Percentiles rank a stretch among this genome's conserved stretches.
These are phyloP conservation scores for Megaceryle maxima DNA, from an alignment of 2,113 vertebrate genomes.

Conservation along the genomic window DNA sequence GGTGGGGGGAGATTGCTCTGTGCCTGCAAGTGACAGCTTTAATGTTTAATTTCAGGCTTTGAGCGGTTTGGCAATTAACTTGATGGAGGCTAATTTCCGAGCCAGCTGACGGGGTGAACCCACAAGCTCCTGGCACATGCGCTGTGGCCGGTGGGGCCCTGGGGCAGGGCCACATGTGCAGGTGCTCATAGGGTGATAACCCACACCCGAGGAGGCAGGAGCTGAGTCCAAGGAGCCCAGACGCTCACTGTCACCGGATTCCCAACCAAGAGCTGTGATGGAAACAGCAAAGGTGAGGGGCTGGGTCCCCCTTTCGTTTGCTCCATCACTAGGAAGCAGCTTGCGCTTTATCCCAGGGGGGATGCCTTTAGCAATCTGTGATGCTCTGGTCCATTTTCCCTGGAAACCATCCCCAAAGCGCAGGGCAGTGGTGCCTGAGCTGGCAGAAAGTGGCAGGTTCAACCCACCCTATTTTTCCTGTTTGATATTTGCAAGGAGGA, in stretches of 20 bases:
- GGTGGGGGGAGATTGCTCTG: neutral
- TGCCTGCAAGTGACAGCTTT: neutral
- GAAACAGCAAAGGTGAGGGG: neutral
- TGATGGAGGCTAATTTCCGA: conserved; percentile 37
- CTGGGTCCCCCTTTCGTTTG: neutral
- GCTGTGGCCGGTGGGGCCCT: neutral
- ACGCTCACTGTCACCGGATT: fast-evolving
- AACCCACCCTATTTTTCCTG: no score
- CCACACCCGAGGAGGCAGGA: fast-evolving
- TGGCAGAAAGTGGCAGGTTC: neutral
- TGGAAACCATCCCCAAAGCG: neutral
- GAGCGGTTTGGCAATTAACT: conserved; percentile 35
- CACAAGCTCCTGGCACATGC: neutral
- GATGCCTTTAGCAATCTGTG: neutral
- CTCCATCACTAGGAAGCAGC: fast-evolving
- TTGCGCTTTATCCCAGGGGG: neutral
- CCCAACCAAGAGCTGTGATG: fast-evolving
- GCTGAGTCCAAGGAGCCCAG: neutral
- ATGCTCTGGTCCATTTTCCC: neutral
- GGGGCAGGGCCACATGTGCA: fast-evolving
- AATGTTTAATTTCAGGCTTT: conserved; percentile 31
- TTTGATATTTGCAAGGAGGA: neutral
- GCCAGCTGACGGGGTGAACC: conserved; percentile 19
- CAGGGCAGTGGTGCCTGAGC: neutral
- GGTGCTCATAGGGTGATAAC: neutral